Conservation (phyloP, 1,140 invertebrate genomes). For the Drosophila orosa region DNA sequence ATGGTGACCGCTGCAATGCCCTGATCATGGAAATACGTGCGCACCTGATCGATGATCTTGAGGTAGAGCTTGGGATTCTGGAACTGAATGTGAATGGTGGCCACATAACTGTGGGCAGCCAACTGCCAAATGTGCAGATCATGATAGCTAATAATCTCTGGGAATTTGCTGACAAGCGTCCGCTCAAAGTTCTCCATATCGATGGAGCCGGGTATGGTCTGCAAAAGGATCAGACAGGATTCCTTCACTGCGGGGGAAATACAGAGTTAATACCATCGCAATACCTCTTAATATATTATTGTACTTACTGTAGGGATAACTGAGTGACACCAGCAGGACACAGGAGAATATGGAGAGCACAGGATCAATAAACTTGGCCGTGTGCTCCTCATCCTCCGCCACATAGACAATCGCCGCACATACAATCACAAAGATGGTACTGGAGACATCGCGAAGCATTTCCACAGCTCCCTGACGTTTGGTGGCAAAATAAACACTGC, state of each 20-base stretch:
- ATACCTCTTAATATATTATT: neutral
- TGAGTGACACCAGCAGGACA: conserved; percentile 87
- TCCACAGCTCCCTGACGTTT: conserved; percentile 85
- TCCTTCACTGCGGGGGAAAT: conserved; percentile 88
- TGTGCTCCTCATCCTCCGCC: conserved; percentile 85
- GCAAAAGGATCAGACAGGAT: conserved; percentile 90
- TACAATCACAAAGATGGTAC: conserved; percentile 89
- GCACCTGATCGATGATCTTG: conserved; percentile 87
- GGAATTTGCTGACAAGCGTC: conserved; percentile 89
- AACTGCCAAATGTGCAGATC: conserved; percentile 93
- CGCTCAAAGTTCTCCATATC: conserved; percentile 88
- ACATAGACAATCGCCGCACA: conserved; percentile 88
- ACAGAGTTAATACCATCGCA: neutral
- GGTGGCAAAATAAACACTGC: conserved; percentile 76
- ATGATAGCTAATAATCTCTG: conserved; percentile 91
- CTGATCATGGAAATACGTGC: conserved; percentile 89
- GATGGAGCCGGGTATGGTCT: conserved; percentile 92
- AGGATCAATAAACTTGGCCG: conserved; percentile 91
- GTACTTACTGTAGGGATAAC: conserved; percentile 90
- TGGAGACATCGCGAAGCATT: conserved; percentile 87
- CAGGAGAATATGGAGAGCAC: conserved; percentile 88
- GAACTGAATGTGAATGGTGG: conserved; percentile 91
- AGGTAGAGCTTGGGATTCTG: conserved; percentile 85
- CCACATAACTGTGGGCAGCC: conserved; percentile 88
- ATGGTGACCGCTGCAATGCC: conserved; percentile 91